Evolutionary conservation across 2,888 invertebrate genomes (phyloP), one percentile per base, ranked within the genome.

Genomic region (Encarsia formosa): DNA sequence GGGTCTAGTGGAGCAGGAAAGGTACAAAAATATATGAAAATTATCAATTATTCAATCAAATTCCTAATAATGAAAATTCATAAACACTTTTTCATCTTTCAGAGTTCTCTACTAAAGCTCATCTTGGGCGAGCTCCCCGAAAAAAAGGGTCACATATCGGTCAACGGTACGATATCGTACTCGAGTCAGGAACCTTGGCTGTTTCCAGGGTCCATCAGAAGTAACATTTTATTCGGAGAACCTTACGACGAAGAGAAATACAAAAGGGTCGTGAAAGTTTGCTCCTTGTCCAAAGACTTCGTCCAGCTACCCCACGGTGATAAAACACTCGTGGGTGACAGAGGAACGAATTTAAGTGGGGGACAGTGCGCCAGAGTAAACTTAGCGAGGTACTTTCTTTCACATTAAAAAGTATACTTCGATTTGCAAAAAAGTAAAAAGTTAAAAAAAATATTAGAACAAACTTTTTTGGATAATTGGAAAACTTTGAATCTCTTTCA

Each of bases 1-100:
- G 94, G 94, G 9, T 85, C 91, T 0, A 92, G 94, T 11, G 95
- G 94, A 8, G 80, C 89, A 24, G 95, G 94, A 66, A 95, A 91
- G 75, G 81, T 80, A 65, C 22, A n/a, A n/a, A n/a, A n/a, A n/a
- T n/a, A n/a, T n/a, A n/a, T n/a, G n/a, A n/a, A n/a, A n/a, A n/a
- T n/a, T n/a, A n/a, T n/a, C n/a, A n/a, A n/a, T n/a, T n/a, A n/a
- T n/a, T n/a, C n/a, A n/a, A n/a, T n/a, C n/a, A n/a, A n/a, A n/a
- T n/a, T n/a, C n/a, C n/a, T n/a, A n/a, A n/a, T n/a, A n/a, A n/a
- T n/a, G n/a, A n/a, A n/a, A n/a, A n/a, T n/a, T n/a, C n/a, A n/a
- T n/a, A n/a, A n/a, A n/a, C n/a, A n/a, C n/a, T n/a, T n/a, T n/a
- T n/a, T n/a, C n/a, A n/a, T n/a, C 22, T 44, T 43, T 16, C 50